Base-by-base conservation (phyloP, 2,888 invertebrate species). In the Dryobota labecula region DNA sequence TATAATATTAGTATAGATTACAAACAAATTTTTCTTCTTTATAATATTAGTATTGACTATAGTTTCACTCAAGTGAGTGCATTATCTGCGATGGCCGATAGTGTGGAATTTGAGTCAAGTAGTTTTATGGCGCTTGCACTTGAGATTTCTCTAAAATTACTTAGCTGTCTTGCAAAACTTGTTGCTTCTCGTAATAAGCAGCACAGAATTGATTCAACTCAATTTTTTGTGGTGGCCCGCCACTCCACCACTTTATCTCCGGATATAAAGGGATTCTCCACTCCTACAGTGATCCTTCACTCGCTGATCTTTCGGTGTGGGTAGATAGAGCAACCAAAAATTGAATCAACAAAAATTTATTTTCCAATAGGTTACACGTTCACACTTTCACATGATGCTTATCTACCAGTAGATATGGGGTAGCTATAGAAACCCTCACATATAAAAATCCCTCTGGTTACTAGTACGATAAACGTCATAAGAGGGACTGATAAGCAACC, bases 31-130 rank as follows among this genome's bases (percentile, higher is more conserved):
- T n/a, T n/a, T n/a, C n/a, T n/a, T n/a, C n/a, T n/a, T n/a, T n/a
- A n/a, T n/a, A n/a, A n/a, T n/a, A n/a, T n/a, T n/a, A n/a, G n/a
- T n/a, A n/a, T n/a, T n/a, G n/a, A n/a, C n/a, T 58, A 60, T n/a
- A 66, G 69, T 69, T 76, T 80, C 38, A 62, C 71, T 78, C 49
- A 78, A 76, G 47, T 62, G 41, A 58, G 38, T 77, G 47, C 56
- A 71, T 65, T 70, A 49, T 82, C 57, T 62, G 15, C 20, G 5
- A 62, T 62, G 53, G 54, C 71, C 36, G 65, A 57, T 71, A 78
- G 36, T 38, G 43, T 53, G 18, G 41, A 65, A 61, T 70, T 53
- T 64, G 56, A 64, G 7, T 70, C 51, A 51, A 57, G 54, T 57
- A 61, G 41, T 77, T 57, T 43, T 33, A 47, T 57, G n/a, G 61